Base-by-base conservation (phyloP, 1,140 invertebrate genomes). In the Rhyzopertha dominica region DNA sequence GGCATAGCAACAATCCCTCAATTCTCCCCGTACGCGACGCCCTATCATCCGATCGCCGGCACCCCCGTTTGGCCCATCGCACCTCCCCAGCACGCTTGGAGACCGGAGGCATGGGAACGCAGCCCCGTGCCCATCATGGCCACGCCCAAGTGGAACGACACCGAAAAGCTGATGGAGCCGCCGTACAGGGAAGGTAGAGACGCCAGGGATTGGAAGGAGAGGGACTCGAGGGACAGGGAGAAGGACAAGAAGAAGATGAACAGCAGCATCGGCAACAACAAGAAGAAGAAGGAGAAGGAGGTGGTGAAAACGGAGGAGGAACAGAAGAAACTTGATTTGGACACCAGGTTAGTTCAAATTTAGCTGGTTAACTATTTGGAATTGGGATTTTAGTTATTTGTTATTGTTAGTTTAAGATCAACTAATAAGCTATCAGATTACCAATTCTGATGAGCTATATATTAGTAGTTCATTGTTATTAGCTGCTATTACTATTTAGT, bases 241-340 rank as follows among this genome's bases (percentile, higher is more conserved):
- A 47, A 45, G 13, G 49, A 59, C 16, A 55, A 46, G 37, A 56
- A 51, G 37, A 49, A 49, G 28, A 24, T 10, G 16, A 58, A 38
- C 30, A 40, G 34, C 36, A 17, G 34, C 14, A 35, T 39, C 4
- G 51, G 44, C 20, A 57, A 53, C 22, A 49, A 46, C n/a, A 70
- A 69, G 46, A 69, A 67, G 43, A 63, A 67, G 10, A 70, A 70
- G 34, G 66, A 66, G n/a, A 59, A 42, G 30, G 59, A 52, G 1
- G 14, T 66, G 0, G 55, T 62, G 2, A 68, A 68, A 20, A 44
- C 57, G 0, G 58, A 65, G 5, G 69, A 72, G 20, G 53, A 66
- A 9, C 54, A 63, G 13, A 75, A 76, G 48, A 74, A 71, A 0
- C 61, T 83, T 29, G 82, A 84, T 62, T 67, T 89, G 49, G 85